phyloP scores from a whole-genome alignment of 1,140 invertebrate genomes.

The Aricia agestis region DNA sequence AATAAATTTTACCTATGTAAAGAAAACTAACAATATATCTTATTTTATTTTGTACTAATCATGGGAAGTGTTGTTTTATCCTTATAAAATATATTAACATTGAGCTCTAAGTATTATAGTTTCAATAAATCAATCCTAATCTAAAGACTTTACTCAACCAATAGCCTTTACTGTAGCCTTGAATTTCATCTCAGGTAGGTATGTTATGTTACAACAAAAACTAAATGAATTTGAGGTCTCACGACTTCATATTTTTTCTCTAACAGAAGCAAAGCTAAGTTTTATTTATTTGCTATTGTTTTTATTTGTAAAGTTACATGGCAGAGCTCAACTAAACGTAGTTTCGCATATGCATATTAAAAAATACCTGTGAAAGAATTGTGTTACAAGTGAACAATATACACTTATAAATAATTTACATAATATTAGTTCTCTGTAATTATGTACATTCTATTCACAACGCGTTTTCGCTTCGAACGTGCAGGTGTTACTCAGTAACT shows the following conservation, averaged over 20 bases:
- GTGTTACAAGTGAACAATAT: slow-evolving; percentile 5
- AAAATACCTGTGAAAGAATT: slow-evolving; percentile 16
- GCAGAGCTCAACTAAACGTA: slow-evolving; percentile 3
- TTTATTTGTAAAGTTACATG: slow-evolving; percentile 16
- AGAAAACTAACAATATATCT: slow-evolving; percentile 76
- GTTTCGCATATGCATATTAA: slow-evolving; percentile 16
- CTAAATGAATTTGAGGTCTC: background rate
- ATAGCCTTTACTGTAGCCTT: slow-evolving; percentile 7
- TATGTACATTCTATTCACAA: background rate
- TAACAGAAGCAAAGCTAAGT: slow-evolving; percentile 8
- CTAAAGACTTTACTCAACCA: background rate
- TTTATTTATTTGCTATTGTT: slow-evolving; percentile 17
- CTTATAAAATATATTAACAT: slow-evolving; percentile 78
- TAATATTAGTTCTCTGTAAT: slow-evolving; percentile 14
- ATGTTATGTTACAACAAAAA: background rate
- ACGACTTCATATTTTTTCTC: slow-evolving; percentile 10
- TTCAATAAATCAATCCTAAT: slow-evolving; percentile 56
- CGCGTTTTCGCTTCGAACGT: background rate
- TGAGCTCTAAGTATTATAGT: slow-evolving; percentile 75
- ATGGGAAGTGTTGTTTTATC: slow-evolving; percentile 77
- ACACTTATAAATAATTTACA: slow-evolving; percentile 12
- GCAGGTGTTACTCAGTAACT: background rate
- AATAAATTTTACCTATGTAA: slow-evolving; percentile 76
- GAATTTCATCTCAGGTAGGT: background rate
- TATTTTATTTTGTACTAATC: slow-evolving; percentile 78